Evolutionary conservation across 1,140 invertebrate genomes (phyloP).

Genomic region (Medauroidea extradentata): DNA sequence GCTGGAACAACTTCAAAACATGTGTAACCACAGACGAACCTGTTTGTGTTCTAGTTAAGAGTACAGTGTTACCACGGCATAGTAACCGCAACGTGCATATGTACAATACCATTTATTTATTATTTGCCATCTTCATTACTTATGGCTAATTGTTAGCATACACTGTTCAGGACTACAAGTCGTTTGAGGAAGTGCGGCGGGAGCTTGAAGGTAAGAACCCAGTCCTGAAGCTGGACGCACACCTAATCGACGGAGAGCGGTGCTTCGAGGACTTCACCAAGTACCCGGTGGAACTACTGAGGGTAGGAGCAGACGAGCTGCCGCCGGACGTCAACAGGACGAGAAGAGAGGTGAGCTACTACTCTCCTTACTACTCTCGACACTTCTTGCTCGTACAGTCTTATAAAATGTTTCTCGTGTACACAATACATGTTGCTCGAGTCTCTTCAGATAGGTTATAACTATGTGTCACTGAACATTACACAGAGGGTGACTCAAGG

Average conservation of each 20-base stretch:
- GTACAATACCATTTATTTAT: too few species aligned
- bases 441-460: too few species aligned
- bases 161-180: slow-evolving; percentile 45
- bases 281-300: slow-evolving; percentile 69
- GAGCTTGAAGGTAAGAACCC: slow-evolving; percentile 47
- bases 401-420: neutral
- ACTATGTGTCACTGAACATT: too few species aligned
- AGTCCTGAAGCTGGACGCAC: slow-evolving; percentile 42
- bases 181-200: slow-evolving; percentile 57
- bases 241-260: slow-evolving; percentile 46
- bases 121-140: too few species aligned
- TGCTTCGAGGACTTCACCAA: slow-evolving; percentile 70
- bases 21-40: too few species aligned
- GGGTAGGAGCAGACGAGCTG: slow-evolving; percentile 70
- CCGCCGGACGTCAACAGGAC: slow-evolving; percentile 76
- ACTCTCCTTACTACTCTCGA: neutral
- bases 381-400: neutral
- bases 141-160: too few species aligned
- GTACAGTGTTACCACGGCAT: too few species aligned
- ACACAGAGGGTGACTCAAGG: too few species aligned
- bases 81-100: too few species aligned
- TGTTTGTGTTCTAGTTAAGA: too few species aligned
- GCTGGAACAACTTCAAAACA: too few species aligned
- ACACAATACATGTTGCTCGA: too few species aligned
- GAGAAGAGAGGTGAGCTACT: slow-evolving; percentile 83